Evolutionary conservation across 2,113 vertebrate genomes (phyloP), one percentile per base, ranked within the genome.

Genomic region (Eptesicus fuscus): DNA sequence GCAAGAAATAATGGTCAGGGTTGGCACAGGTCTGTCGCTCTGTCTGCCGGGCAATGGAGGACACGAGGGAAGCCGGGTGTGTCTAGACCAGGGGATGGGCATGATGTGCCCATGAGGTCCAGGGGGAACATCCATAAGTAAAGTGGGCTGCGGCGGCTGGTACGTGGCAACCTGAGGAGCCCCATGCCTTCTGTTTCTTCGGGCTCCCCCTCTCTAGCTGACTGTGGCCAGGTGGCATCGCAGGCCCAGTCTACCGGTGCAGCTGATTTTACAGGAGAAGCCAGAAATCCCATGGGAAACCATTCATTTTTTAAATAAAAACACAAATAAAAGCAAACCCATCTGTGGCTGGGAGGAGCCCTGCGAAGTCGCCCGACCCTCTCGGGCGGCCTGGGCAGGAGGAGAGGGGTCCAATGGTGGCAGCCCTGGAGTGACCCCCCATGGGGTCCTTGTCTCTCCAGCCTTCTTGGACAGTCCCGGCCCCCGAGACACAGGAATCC

Each of bases 251-350:
- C 44, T 79, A 86, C 70, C 40, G 59, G 1, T 9, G 6, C 4
- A 14, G 32, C 42, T 92, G 90, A 78, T 61, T 84, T 83, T 42
- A 28, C 9, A 78, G 59, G 51, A 73, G 47, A 67, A 79, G 28
- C 25, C 85, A 82, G 61, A 84, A 79, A 86, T 23, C 30, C 59
- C 61, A 67, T 23, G 37, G 61, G 44, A 63, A 93, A 40, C 6
- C 35, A 73, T 69, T 49, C 42, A 65, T 87, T 14, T 37, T 67
- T 32, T 49, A 89, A 73, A 83, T 28, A 82, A 92, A 95, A 82
- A 59, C 40, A 70, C 47, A 76, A 59, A 70, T 6, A 17, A 70
- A 47, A 93, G 71, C 88, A 89, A 94, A 93, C 14, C 51, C 76
- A 83, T 44, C n/a, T 23, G 14, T 9, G 44, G 30, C 79, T 30